These are phyloP conservation scores for Cardiocondyla obscurior DNA, from an alignment of 1,140 invertebrate species.

Conservation along the genomic window DNA sequence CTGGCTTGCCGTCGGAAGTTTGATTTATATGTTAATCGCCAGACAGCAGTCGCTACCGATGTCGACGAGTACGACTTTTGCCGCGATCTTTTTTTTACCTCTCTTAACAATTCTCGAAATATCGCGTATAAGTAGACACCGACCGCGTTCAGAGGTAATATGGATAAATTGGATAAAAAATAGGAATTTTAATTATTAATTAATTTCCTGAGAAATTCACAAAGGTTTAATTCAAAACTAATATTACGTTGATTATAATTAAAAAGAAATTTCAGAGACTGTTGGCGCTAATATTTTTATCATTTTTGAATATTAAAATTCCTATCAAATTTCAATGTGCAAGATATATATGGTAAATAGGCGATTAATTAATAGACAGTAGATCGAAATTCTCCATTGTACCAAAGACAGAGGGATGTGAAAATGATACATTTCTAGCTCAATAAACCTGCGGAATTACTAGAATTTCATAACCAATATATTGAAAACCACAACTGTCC, in stretches of 20 bases:
- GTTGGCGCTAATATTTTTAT: not conserved
- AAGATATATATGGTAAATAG: not conserved
- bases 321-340: not conserved
- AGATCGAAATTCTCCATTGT: not conserved
- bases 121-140: conserved; percentile 67
- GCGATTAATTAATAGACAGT: not conserved
- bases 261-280: not conserved
- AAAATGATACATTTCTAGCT: conserved; percentile 31
- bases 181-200: not conserved
- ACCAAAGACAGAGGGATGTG: not conserved
- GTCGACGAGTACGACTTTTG: conserved; percentile 55
- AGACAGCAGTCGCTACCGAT: conserved; percentile 63
- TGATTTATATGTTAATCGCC: conserved; percentile 75
- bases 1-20: conserved; percentile 53
- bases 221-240: not conserved
- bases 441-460: conserved; percentile 22
- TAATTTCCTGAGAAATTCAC: not conserved
- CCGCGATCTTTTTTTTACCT: conserved; percentile 52
- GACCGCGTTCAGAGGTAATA: conserved; percentile 26
- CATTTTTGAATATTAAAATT: not conserved
- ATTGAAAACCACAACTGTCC: conserved; percentile 21
- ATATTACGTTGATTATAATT: not conserved
- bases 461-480: conserved; percentile 45
- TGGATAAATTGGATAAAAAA: conserved; percentile 3
- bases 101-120: conserved; percentile 67